Base-by-base conservation (phyloP, 2,888 invertebrate genomes). In the Torymus auratus region DNA sequence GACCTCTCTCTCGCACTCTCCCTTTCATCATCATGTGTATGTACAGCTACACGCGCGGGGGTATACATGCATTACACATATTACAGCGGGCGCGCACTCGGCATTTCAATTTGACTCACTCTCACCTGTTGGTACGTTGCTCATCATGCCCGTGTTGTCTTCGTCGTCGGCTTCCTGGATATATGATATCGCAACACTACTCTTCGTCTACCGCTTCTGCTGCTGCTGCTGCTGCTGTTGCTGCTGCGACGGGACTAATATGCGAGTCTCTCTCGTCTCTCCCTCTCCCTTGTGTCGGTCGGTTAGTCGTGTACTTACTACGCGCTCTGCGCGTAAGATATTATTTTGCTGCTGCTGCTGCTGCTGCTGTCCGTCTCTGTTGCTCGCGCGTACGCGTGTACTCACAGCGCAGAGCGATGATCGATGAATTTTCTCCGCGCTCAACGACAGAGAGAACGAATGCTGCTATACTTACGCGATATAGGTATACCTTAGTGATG, bases 101-200 rank as follows among this genome's bases (percentile, higher is more conserved):
- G 28, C 28, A 28, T 28, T 28, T 28, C 28, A 28, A 28, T 28
- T 7, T 28, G 28, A 3, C 28, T 28, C 28, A 28, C 28, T 5
- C 28, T 88, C 88, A 89, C 89, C 89, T 89, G 88, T 88, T 89
- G 89, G 88, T 86, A 89, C 84, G 86, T 83, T 87, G 85, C 86
- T 89, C 89, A 89, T 89, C 84, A 86, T 86, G 84, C 69, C 79
- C 75, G 62, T 28, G 28, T 28, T 10, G 55, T 61, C 7, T 3
- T 28, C 28, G 28, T 28, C 28, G 28, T 28, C 28, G 28, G 28
- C 28, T 28, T 5, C 28, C 28, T 28, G 28, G 28, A 7, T 28
- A 28, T 28, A 28, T 28, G 7, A 28, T 28, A 28, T 28, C 28
- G 7, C 3, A 3, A 28, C 28, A 28, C 28, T 28, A 28, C 28